Conservation (phyloP, 2,888 invertebrate genomes). For the Leptinotarsa juncta region DNA sequence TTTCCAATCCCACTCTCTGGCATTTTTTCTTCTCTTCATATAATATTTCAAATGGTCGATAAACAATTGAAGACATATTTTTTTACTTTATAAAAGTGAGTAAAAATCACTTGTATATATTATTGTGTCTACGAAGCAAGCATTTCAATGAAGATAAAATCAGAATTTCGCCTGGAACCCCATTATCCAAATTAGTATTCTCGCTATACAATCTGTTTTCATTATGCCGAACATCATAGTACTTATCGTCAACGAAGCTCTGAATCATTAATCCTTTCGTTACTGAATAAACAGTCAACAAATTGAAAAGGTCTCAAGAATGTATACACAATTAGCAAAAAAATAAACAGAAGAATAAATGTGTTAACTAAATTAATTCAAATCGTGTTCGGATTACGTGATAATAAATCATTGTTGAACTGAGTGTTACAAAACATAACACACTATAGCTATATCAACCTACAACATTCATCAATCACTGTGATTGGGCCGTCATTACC, state of each 20-base stretch:
- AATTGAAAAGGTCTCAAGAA: constrained; percentile 31
- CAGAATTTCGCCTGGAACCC: too few species aligned
- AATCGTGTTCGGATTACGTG: constrained; percentile 45
- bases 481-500: constrained; percentile 65
- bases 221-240: too few species aligned
- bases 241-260: not conserved
- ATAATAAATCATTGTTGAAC: constrained; percentile 64
- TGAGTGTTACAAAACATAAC: constrained; percentile 61
- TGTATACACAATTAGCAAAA: constrained; percentile 32
- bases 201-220: too few species aligned
- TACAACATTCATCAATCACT: constrained; percentile 65
- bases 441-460: constrained; percentile 62
- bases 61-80: too few species aligned
- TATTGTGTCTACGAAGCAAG: too few species aligned
- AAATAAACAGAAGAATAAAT: constrained; percentile 35
- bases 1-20: too few species aligned
- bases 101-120: too few species aligned
- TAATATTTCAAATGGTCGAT: too few species aligned
- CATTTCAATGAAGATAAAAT: too few species aligned
- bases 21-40: too few species aligned
- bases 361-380: constrained; percentile 31
- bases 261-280: constrained; percentile 8
- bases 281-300: constrained; percentile 28
- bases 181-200: too few species aligned
- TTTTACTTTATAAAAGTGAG: too few species aligned